Evolutionary conservation across 2,797 vertebrate species (phyloP).

Genomic region (Pelodytes ibericus): DNA sequence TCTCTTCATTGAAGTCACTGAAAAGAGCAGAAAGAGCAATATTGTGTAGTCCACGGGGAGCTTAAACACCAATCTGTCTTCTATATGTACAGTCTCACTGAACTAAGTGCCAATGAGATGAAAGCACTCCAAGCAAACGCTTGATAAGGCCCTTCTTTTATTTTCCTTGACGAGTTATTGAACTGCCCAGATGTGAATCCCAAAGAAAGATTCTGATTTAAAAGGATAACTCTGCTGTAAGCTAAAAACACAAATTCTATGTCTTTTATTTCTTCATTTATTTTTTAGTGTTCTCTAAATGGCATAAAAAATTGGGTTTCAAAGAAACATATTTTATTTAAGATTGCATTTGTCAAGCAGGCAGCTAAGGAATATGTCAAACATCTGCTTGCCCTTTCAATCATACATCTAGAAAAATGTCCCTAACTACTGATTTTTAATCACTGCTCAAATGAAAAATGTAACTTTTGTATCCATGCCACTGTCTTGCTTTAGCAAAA

Average conservation of each 20-base stretch:
- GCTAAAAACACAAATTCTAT: constrained; percentile 59
- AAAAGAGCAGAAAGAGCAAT: constrained; percentile 60
- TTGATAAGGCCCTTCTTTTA: constrained; percentile 51
- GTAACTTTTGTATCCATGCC: no score
- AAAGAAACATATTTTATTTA: constrained; percentile 61
- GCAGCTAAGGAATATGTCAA: constrained; percentile 47
- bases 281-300: constrained; percentile 64
- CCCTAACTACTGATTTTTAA: constrained; percentile 1
- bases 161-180: constrained; percentile 36
- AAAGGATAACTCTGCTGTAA: constrained; percentile 62
- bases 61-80: constrained; percentile 55
- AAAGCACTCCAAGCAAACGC: constrained; percentile 48
- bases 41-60: constrained; percentile 52
- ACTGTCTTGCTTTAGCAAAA: no score
- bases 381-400: constrained; percentile 55
- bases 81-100: constrained; percentile 51
- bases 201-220: constrained; percentile 58
- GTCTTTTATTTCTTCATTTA: constrained; percentile 59
- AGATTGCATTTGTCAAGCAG: constrained; percentile 59
- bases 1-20: constrained; percentile 57
- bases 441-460: neutral
- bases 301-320: constrained; percentile 63
- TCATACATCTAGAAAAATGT: constrained; percentile 29
- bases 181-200: constrained; percentile 55
- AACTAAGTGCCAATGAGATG: constrained; percentile 48